A percentile compares a stretch with the other conserved stretches of the same genome.
Conservation (phyloP, 2,113 vertebrate species). For the Grus americana region DNA sequence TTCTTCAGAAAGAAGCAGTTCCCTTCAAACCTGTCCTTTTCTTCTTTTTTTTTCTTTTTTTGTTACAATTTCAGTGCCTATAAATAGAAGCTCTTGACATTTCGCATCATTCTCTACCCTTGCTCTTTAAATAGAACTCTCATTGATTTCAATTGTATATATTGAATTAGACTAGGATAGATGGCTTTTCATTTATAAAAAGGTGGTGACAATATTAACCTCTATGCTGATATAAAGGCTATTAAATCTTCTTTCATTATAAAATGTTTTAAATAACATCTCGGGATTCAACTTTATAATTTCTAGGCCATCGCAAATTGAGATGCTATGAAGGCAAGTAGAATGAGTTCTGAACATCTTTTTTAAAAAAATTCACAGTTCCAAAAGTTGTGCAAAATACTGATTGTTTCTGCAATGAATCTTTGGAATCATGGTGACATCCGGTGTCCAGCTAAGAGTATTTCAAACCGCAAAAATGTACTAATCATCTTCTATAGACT, state of each 20-base stretch:
- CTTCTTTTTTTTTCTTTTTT: not conserved
- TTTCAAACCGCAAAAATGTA: not conserved
- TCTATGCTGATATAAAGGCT: not conserved
- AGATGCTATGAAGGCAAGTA: not conserved
- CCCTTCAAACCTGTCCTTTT: not conserved
- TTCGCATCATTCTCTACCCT: conserved; percentile 28
- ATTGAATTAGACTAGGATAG: conserved; percentile 26
- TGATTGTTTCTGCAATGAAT: not conserved
- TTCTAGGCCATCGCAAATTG: not conserved
- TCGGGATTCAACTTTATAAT: not conserved
- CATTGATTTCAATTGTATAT: conserved; percentile 22
- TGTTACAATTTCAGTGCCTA: not conserved
- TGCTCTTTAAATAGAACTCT: conserved; percentile 33
- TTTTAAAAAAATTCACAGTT: not conserved
- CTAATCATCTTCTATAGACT: not conserved
- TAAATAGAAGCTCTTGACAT: conserved; percentile 53
- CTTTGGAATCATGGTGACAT: not conserved
- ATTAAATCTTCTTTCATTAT: not conserved
- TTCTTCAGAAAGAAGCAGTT: not conserved
- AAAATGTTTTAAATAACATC: conserved; percentile 7
- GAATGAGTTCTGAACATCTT: not conserved
- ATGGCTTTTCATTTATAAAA: conserved; percentile 23
- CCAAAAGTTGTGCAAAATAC: not conserved
- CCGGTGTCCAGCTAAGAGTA: not conserved
- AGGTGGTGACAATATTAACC: conserved; percentile 17